phyloP scores from a whole-genome alignment of 2,888 invertebrate species.

The Xylophagus ater region DNA sequence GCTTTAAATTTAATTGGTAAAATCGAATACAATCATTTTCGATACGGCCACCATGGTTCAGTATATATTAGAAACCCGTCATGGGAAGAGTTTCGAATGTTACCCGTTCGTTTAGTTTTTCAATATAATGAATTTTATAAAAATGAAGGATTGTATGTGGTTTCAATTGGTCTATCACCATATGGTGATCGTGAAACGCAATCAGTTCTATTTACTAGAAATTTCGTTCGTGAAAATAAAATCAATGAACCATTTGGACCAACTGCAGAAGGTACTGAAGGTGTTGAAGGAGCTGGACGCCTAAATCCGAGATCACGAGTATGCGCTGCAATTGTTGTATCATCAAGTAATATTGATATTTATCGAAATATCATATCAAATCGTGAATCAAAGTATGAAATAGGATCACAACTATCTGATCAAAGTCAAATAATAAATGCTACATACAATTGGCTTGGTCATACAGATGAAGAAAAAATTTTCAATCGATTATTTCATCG shows the following conservation, averaged over 20 bases:
- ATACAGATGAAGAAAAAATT: conserved; percentile 58
- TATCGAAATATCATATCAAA: conserved; percentile 88
- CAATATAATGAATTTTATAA: conserved; percentile 82
- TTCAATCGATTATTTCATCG: conserved; percentile 68
- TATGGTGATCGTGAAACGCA: conserved; percentile 75
- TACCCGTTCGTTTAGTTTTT: conserved; percentile 60
- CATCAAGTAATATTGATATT: conserved; percentile 80
- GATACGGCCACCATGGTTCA: conserved; percentile 68
- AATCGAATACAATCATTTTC: conserved; percentile 84
- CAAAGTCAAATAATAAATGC: conserved; percentile 91
- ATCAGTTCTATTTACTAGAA: conserved; percentile 71
- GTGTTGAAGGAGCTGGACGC: conserved; percentile 44
- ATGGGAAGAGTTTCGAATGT: conserved; percentile 65
- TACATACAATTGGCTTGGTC: conserved; percentile 88
- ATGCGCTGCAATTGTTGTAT: conserved; percentile 83
- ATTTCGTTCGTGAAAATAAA: conserved; percentile 75
- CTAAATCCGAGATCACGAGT: conserved; percentile 84
- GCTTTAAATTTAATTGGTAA: conserved; percentile 65
- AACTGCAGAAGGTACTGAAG: conserved; percentile 34
- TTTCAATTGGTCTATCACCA: conserved; percentile 76
- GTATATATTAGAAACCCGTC: conserved; percentile 73
- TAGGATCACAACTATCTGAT: conserved; percentile 89
- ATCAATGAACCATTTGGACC: conserved; percentile 75
- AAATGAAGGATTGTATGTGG: conserved; percentile 82
- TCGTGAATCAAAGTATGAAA: conserved; percentile 81